Percentiles rank a stretch among this genome's conserved stretches.
Conservation (phyloP, 2,888 invertebrate genomes). For the Mantis religiosa region DNA sequence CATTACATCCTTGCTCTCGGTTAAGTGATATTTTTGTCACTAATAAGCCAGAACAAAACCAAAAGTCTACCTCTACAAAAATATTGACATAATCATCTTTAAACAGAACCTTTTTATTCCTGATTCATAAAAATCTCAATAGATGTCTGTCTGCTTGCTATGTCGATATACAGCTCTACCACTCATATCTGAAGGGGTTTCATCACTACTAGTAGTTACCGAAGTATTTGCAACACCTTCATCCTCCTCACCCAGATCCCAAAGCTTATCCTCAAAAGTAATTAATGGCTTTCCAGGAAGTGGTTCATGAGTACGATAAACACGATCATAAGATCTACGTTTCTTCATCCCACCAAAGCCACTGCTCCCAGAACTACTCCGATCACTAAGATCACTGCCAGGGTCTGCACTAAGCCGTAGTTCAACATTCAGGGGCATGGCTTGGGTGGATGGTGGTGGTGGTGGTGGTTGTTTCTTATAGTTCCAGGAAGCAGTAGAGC, state of each 20-base stretch:
- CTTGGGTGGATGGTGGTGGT: neutral
- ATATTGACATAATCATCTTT: neutral
- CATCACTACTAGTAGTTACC: neutral
- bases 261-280: slow-evolving; percentile 76
- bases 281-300: slow-evolving; percentile 66
- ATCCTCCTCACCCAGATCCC: slow-evolving; percentile 68
- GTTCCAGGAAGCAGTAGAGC: slow-evolving; percentile 23
- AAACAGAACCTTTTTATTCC: neutral
- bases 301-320: slow-evolving; percentile 82
- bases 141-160: slow-evolving; percentile 17
- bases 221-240: slow-evolving; percentile 37
- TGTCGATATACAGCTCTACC: neutral
- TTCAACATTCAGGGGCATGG: neutral
- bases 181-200: slow-evolving; percentile 21
- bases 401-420: neutral
- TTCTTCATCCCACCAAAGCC: slow-evolving; percentile 49
- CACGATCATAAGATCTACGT: slow-evolving; percentile 71
- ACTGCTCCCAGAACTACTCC: slow-evolving; percentile 10
- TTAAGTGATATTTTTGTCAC: neutral
- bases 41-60: neutral
- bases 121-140: neutral
- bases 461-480: neutral
- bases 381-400: neutral
- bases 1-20: neutral
- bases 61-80: neutral